Conservation (phyloP, 2,113 vertebrate species). For the Zootoca vivipara region DNA sequence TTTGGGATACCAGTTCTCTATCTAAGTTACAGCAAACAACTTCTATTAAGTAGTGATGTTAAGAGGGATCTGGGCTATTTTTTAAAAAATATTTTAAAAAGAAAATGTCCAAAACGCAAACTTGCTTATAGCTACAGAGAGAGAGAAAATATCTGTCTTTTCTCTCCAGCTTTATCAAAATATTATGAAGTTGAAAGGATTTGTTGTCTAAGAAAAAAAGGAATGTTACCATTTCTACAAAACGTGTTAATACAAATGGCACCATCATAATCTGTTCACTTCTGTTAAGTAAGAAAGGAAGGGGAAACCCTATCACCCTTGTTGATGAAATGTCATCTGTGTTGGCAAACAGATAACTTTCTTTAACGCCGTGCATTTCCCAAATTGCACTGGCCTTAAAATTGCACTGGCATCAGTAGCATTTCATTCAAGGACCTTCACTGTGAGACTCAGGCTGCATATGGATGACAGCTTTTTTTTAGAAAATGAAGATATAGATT, state of each 20-base stretch:
- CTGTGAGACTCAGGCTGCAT: background rate
- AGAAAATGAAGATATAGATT: background rate
- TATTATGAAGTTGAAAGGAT: conserved; percentile 59
- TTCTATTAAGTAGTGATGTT: background rate
- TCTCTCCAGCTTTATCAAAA: conserved; percentile 46
- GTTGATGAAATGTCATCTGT: background rate
- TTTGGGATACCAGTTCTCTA: background rate
- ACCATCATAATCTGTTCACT: fast-evolving
- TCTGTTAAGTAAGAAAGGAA: fast-evolving
- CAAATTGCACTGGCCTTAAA: background rate
- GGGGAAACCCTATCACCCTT: background rate
- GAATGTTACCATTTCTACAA: background rate
- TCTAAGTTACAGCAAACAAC: background rate
- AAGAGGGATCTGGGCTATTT: background rate
- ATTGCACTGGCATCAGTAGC: background rate
- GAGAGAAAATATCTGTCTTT: conserved; percentile 47
- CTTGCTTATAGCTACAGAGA: conserved; percentile 45
- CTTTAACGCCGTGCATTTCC: background rate
- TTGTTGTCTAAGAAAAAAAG: fast-evolving
- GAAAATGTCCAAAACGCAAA: conserved; percentile 3
- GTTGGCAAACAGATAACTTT: fast-evolving
- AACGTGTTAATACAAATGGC: background rate
- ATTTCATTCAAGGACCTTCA: fast-evolving
- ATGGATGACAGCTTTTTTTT: background rate
- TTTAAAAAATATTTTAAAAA: background rate